Conservation (phyloP, 2,888 invertebrate species). For the Eustalomyia histrio region DNA sequence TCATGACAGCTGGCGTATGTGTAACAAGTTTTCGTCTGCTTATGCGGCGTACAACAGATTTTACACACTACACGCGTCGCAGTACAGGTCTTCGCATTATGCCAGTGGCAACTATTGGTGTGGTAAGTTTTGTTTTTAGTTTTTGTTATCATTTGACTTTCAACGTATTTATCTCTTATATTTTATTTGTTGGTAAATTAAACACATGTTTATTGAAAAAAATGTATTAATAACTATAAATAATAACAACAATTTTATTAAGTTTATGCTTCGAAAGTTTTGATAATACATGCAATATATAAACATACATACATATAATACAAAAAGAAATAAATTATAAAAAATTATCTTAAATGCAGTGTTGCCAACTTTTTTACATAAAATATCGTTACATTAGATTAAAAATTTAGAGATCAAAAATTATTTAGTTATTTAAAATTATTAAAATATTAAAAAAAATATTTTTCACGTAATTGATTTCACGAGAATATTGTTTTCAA, state of each 20-base stretch:
- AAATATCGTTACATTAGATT: too few species aligned
- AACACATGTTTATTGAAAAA: neutral
- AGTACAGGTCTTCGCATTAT: slow-evolving; percentile 75
- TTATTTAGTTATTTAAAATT: too few species aligned
- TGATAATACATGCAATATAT: neutral
- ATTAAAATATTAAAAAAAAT: too few species aligned
- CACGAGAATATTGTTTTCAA: too few species aligned
- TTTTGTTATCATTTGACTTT: neutral
- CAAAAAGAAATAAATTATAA: too few species aligned
- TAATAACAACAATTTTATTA: neutral
- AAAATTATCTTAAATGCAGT: too few species aligned
- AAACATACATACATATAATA: too few species aligned
- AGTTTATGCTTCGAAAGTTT: neutral
- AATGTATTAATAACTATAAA: neutral
- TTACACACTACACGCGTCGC: slow-evolving; percentile 78
- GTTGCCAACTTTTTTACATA: too few species aligned
- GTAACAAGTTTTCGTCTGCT: slow-evolving; percentile 83
- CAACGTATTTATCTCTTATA: neutral
- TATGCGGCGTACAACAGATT: slow-evolving; percentile 81
- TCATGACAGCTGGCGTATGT: slow-evolving; percentile 83
- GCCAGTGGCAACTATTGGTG: slow-evolving; percentile 67
- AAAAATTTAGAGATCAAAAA: too few species aligned
- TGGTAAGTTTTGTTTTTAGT: slow-evolving; percentile 48
- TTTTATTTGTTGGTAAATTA: neutral
- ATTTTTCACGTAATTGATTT: too few species aligned